Conservation (phyloP, 2,797 vertebrate genomes). For the Picus viridis region DNA sequence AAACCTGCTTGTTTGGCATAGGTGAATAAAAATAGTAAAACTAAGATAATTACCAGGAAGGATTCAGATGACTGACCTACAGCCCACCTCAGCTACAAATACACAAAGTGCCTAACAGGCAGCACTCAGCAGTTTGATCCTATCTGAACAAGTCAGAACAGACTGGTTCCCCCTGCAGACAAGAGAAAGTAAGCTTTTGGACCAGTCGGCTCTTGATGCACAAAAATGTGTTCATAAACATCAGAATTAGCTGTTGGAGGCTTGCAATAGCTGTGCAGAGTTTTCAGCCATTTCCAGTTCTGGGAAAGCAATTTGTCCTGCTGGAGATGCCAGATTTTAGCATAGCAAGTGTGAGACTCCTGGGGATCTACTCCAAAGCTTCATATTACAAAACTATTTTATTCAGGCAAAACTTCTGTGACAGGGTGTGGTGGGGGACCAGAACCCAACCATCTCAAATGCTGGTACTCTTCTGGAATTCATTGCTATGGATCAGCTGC, state of each 20-base stretch:
- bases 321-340: neutral
- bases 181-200: neutral
- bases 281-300: neutral
- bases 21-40: neutral
- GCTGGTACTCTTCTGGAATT: neutral
- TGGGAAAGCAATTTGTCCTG: neutral
- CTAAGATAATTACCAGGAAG: neutral
- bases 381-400: neutral
- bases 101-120: fast-evolving
- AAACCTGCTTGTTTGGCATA: neutral
- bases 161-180: neutral
- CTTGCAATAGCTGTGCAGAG: neutral
- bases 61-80: neutral
- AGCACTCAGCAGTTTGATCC: neutral
- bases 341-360: neutral
- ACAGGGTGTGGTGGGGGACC: too few relatives aligned
- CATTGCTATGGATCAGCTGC: neutral
- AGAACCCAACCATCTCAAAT: neutral
- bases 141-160: neutral
- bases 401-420: neutral
- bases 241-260: neutral
- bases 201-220: neutral
- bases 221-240: neutral
- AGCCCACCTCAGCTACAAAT: neutral
- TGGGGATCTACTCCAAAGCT: neutral